Base-by-base conservation (phyloP, 2,888 invertebrate species). In the Acleris sparsana region DNA sequence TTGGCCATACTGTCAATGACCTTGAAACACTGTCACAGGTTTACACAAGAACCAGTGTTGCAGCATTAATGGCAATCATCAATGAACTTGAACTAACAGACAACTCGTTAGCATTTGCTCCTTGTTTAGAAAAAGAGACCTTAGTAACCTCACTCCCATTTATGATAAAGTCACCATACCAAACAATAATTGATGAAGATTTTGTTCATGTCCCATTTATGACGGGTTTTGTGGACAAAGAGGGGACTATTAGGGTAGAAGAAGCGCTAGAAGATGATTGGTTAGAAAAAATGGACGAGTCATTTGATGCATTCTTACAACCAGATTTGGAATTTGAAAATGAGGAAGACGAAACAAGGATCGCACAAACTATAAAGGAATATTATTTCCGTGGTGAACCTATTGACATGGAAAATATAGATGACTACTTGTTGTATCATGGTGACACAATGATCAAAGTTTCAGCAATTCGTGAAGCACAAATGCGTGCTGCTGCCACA, bases 371-470 rank as follows among this genome's bases (percentile, higher is more conserved):
- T 66, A 85, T 91, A 64, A 83, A 75, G 71, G 64, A 69, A 0
- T 85, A 73, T 70, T 91, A 92, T 70, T 91, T 90, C 58, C 71
- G 70, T 4, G 69, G 74, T 6, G 70, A 80, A 62, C 29, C 73
- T 17, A 80, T 86, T 25, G 71, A 78, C 68, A 57, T 72, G 18
- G 66, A 72, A 3, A 72, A 70, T 46, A 59, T 86, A 52, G 72
- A 73, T 39, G 72, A 83, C 22, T 90, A 84, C 68, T 70, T 91
- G 5, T 49, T 60, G 1, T 92, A 91, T 74, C 84, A 88, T 44
- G 89, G 92, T 9, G 90, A 92, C 69, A 89, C 87, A 2, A 87
- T 90, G 86, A 84, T 89, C 59, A 68, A 86, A 66, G 83, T 91
- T 29, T 86, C 92, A 25, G 74, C 87, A 51, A 75, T 91, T 53